Percentiles rank a stretch among this genome's conserved stretches.
Conservation (phyloP, 2,797 vertebrate species). For the Chelonia mydas region DNA sequence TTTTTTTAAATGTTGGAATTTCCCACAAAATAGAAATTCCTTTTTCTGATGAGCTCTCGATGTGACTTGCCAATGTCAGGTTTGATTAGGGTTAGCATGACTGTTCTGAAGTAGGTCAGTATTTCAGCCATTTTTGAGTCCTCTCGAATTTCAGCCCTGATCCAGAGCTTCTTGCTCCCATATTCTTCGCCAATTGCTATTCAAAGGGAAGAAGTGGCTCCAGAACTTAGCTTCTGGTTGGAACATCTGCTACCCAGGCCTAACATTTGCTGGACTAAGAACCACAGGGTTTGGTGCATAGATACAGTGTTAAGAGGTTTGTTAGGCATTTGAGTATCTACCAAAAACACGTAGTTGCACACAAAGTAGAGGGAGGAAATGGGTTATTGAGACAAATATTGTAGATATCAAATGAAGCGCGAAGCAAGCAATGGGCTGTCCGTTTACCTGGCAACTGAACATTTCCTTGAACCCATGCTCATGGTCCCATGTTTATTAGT, state of each 20-base stretch:
- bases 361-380: not conserved
- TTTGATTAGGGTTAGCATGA: not conserved
- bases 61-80: too few species aligned
- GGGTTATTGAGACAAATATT: not conserved
- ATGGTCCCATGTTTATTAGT: slow-evolving; percentile 15
- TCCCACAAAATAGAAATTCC: not conserved
- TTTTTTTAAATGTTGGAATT: not conserved
- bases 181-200: not conserved
- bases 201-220: accelerated
- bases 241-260: accelerated
- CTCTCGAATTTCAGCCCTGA: not conserved
- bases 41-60: not conserved
- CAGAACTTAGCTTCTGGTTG: not conserved
- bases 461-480: too few species aligned
- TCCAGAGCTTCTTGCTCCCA: not conserved
- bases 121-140: not conserved
- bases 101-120: not conserved
- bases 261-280: not conserved
- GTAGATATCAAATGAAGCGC: not conserved
- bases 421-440: not conserved
- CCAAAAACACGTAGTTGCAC: accelerated
- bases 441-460: not conserved
- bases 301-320: accelerated
- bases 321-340: not conserved
- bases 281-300: not conserved